These are phyloP conservation scores for Sinosuthora webbiana DNA, from an alignment of 2,113 vertebrate species.

Conservation along the genomic window DNA sequence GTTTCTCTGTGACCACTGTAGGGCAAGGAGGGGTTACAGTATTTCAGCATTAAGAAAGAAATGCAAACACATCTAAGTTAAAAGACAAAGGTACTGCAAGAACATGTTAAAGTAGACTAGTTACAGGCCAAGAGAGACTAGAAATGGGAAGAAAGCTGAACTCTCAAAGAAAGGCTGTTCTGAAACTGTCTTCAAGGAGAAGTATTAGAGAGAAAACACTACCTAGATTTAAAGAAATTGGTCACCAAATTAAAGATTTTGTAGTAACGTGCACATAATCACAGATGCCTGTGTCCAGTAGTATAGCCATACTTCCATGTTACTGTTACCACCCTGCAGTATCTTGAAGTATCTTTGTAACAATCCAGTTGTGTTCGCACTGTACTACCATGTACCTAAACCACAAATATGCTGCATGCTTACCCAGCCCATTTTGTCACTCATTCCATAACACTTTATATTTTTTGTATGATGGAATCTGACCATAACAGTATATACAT, in stretches of 20 bases:
- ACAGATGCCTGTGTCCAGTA: rapidly evolving
- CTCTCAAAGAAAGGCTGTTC: not conserved
- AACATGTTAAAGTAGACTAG: not conserved
- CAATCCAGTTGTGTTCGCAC: not conserved
- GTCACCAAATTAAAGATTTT: not conserved
- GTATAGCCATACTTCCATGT: not conserved
- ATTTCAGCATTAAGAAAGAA: not conserved
- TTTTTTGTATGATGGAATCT: not conserved
- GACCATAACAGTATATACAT: not conserved
- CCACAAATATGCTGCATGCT: not conserved
- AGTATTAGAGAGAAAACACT: not conserved
- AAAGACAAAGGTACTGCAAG: not conserved
- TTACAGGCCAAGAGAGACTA: not conserved
- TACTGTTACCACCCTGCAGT: not conserved
- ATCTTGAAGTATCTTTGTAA: not conserved
- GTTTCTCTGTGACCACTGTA: not conserved
- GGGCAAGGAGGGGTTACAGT: not conserved
- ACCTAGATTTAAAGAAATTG: not conserved
- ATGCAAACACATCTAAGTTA: not conserved
- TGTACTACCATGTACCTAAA: rapidly evolving
- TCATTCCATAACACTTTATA: not conserved
- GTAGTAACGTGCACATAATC: not conserved
- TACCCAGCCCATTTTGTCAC: not conserved
- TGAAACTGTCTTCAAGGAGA: not conserved
- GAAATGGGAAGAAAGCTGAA: not conserved